Evolutionary conservation across 2,113 vertebrate genomes (phyloP).

Genomic region (Brachyistius frenatus): DNA sequence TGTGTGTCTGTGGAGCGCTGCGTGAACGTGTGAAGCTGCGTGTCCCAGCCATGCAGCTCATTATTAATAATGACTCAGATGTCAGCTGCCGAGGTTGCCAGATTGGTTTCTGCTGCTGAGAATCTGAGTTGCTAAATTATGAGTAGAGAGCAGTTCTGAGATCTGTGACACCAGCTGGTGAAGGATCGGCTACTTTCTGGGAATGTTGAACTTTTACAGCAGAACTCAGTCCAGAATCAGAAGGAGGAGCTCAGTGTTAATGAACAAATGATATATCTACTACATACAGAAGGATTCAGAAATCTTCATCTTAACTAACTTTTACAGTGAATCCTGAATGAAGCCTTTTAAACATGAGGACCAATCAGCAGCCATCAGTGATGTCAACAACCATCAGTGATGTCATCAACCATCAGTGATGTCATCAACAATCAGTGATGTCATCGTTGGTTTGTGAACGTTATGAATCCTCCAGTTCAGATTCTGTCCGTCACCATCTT

Average conservation of each 20-base stretch:
- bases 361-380: too few relatives aligned
- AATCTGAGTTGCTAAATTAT: slow-evolving; percentile 69
- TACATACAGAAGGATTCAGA: too few relatives aligned
- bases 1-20: slow-evolving; percentile 45
- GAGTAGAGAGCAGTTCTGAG: slow-evolving; percentile 59
- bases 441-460: too few relatives aligned
- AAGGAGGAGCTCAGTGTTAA: slow-evolving; percentile 22
- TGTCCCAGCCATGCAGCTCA: slow-evolving; percentile 58
- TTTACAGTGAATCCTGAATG: not conserved
- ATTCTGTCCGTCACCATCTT: too few relatives aligned
- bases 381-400: not conserved
- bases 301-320: not conserved
- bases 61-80: slow-evolving; percentile 76
- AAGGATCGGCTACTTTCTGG: slow-evolving; percentile 39
- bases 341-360: not conserved
- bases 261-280: slow-evolving; percentile 7
- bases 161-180: slow-evolving; percentile 61
- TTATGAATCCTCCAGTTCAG: too few relatives aligned
- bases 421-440: too few relatives aligned
- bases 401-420: too few relatives aligned
- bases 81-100: slow-evolving; percentile 62
- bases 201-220: slow-evolving; percentile 31
- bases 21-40: slow-evolving; percentile 43
- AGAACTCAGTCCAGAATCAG: slow-evolving; percentile 3
- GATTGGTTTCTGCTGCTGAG: slow-evolving; percentile 60